These are phyloP conservation scores for Dryas iulia DNA, from an alignment of 1,140 invertebrate genomes.

Conservation along the genomic window DNA sequence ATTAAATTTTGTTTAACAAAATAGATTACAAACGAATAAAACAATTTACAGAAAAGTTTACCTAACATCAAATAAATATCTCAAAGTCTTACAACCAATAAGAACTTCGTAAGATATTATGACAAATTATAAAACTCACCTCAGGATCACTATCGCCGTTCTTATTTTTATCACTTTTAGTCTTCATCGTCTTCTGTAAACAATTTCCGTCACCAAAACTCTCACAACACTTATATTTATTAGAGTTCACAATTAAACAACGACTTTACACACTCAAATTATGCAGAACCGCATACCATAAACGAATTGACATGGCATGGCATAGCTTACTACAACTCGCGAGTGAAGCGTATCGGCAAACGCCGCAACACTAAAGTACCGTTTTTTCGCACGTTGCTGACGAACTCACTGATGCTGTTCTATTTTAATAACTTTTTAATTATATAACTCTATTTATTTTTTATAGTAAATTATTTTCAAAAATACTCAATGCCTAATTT, in stretches of 20 bases:
- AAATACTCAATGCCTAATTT: not conserved
- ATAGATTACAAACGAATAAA: not conserved
- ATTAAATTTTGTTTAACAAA: not conserved
- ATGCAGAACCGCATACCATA: constrained; percentile 71
- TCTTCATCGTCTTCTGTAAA: constrained; percentile 73
- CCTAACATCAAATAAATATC: not conserved
- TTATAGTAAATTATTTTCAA: not conserved
- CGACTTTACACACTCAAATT: constrained; percentile 64
- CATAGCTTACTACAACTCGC: constrained; percentile 43
- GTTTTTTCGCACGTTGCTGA: constrained; percentile 10
- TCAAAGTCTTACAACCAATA: constrained; percentile 7
- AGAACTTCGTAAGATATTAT: constrained; percentile 15
- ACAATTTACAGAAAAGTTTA: not conserved
- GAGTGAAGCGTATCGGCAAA: constrained; percentile 52
- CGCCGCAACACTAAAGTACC: constrained; percentile 46
- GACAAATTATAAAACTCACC: constrained; percentile 49
- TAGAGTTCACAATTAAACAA: constrained; percentile 53
- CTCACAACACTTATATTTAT: constrained; percentile 58
- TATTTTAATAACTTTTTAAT: not conserved
- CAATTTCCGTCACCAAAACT: constrained; percentile 61
- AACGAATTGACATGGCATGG: constrained; percentile 74
- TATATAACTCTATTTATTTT: not conserved
- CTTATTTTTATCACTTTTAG: constrained; percentile 73
- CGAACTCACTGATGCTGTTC: not conserved
- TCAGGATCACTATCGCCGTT: constrained; percentile 66